These are phyloP conservation scores for Tyto alba DNA, from an alignment of 2,113 vertebrate species.

Conservation along the genomic window DNA sequence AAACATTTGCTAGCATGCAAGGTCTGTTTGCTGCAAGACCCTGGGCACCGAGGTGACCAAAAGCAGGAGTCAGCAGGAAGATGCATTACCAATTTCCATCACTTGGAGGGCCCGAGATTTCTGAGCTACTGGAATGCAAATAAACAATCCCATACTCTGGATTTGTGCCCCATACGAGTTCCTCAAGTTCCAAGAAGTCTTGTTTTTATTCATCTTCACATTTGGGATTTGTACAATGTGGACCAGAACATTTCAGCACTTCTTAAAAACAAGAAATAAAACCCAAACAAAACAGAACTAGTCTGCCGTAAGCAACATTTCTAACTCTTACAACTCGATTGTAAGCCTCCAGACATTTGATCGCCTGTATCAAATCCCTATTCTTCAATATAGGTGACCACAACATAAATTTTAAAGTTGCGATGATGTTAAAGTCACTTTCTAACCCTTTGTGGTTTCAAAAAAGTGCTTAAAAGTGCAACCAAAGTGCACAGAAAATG, in stretches of 20 bases:
- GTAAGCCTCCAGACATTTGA: constrained; percentile 15
- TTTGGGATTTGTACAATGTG: constrained; percentile 55
- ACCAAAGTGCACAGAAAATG: neutral
- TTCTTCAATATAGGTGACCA: constrained; percentile 30
- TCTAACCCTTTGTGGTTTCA: constrained; percentile 33
- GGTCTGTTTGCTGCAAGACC: neutral
- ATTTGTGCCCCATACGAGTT: constrained; percentile 19
- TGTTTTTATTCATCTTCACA: constrained; percentile 34
- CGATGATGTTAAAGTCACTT: constrained; percentile 43
- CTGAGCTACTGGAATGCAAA: constrained; percentile 40
- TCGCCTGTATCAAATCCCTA: constrained; percentile 4
- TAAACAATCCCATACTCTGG: constrained; percentile 51
- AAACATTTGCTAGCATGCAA: constrained; percentile 3
- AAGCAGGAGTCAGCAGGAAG: neutral
- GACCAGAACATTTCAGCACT: constrained; percentile 46
- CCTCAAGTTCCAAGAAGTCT: constrained; percentile 57
- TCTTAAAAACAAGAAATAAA: constrained; percentile 47
- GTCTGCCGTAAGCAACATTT: neutral
- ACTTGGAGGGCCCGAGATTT: constrained; percentile 26
- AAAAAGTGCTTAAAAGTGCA: neutral
- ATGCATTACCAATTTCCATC: constrained; percentile 25
- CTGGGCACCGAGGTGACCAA: neutral
- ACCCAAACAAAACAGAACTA: constrained; percentile 35
- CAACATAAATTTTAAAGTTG: constrained; percentile 43
- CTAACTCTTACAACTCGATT: neutral